phyloP scores from a whole-genome alignment of 2,888 invertebrate genomes.

The Noctua fimbriata region DNA sequence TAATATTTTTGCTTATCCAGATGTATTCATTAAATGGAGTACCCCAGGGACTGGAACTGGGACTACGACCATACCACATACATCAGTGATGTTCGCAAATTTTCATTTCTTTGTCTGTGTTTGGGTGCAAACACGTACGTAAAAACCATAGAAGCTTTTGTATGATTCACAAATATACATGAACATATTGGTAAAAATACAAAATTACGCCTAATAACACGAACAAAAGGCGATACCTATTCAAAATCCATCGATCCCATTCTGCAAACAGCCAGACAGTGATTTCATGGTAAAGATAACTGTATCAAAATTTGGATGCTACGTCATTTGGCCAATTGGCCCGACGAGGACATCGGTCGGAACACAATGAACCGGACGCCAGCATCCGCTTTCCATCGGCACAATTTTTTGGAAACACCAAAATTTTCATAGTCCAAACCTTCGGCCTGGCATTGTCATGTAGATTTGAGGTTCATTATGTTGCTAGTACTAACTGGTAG shows the following conservation, averaged over 20 bases:
- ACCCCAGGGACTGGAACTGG: slow-evolving; percentile 7
- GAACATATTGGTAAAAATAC: slow-evolving; percentile 40
- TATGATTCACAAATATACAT: slow-evolving; percentile 26
- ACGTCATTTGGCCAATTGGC: slow-evolving; percentile 82
- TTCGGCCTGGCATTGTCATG: slow-evolving; percentile 84
- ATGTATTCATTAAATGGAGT: background rate
- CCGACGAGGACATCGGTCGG: slow-evolving; percentile 87
- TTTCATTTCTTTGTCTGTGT: background rate
- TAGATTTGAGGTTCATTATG: slow-evolving; percentile 77
- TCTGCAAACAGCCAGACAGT: slow-evolving; percentile 74
- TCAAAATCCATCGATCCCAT: slow-evolving; percentile 68
- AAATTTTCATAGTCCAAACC: slow-evolving; percentile 87
- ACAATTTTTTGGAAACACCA: slow-evolving; percentile 88
- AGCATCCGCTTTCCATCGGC: slow-evolving; percentile 86
- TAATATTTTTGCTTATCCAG: background rate
- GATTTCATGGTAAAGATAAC: slow-evolving; percentile 86
- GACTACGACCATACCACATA: background rate
- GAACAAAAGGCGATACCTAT: slow-evolving; percentile 56
- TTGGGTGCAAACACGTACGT: no score
- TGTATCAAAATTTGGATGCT: slow-evolving; percentile 82
- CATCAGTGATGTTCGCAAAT: background rate
- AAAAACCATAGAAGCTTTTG: slow-evolving; percentile 9
- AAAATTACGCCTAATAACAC: slow-evolving; percentile 56
- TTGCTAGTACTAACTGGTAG: slow-evolving; percentile 49
- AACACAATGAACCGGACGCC: slow-evolving; percentile 84